Evolutionary conservation across 1,140 invertebrate genomes (phyloP).

Genomic region (Forficula auricularia): DNA sequence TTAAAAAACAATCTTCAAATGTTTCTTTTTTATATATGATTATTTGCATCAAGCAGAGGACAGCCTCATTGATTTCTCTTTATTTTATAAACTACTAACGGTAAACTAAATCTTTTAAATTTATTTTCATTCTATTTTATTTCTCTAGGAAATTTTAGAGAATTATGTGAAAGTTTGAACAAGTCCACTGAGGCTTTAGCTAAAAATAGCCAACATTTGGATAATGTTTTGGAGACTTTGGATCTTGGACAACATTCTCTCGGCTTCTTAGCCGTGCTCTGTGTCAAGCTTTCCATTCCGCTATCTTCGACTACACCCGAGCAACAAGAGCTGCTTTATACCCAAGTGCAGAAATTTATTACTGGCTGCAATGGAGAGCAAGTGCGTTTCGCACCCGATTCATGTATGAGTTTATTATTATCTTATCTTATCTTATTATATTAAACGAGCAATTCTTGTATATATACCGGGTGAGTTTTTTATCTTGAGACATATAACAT

Average conservation of each 20-base stretch:
- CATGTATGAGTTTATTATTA: slow-evolving; percentile 45
- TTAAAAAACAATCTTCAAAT: no score
- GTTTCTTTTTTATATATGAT: no score
- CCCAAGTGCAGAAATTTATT: slow-evolving; percentile 66
- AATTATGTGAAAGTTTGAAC: slow-evolving; percentile 57
- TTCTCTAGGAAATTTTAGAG: slow-evolving; percentile 58
- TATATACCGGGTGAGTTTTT: no score
- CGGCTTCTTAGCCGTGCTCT: slow-evolving; percentile 68
- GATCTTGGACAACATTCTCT: slow-evolving; percentile 78
- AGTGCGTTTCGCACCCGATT: slow-evolving; percentile 63
- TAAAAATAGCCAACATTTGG: slow-evolving; percentile 66
- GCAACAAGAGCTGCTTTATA: slow-evolving; percentile 32
- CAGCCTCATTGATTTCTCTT: no score
- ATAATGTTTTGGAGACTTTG: slow-evolving; percentile 74
- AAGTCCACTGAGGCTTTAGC: slow-evolving; percentile 64
- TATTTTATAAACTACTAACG: no score
- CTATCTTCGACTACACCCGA: slow-evolving; percentile 11
- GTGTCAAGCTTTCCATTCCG: slow-evolving; percentile 44
- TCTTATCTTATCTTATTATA: neutral
- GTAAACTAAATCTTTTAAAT: no score
- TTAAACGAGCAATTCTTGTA: neutral
- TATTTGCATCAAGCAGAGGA: no score
- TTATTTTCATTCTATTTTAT: slow-evolving; percentile 13
- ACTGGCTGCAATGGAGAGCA: slow-evolving; percentile 70
- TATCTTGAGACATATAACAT: no score